Base-by-base conservation (phyloP, 1,140 invertebrate genomes). In the Batillaria attramentaria region DNA sequence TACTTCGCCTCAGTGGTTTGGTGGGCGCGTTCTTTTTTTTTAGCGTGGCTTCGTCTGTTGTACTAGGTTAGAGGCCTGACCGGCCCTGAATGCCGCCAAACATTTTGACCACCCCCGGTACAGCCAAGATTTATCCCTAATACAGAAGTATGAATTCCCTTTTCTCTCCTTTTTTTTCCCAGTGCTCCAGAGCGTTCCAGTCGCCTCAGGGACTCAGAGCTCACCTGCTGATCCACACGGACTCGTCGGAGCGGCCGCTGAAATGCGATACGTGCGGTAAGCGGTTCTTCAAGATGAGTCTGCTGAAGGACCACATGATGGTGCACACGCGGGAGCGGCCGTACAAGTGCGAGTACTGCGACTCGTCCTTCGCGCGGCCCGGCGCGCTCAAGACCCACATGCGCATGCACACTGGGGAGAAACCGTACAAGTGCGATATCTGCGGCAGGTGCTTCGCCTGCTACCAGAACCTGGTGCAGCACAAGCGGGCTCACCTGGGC, bases 361-460 rank as follows among this genome's bases (percentile, higher is more conserved):
- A 97, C 87, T 99, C 99, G 91, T 93, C 79, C 83, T 99, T 99
- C 92, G 97, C 96, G 66, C 97, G 96, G 60, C 98, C 97, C 1
- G 98, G 96, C 10, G 99, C 99, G 91, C 92, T 99, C 72, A 99
- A 99, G 91, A 99, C 97, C 0, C 98, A 99, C 91, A 92, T 98
- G 81, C 93, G 98, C 79, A 92, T 99, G 80, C 98, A 99, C 90
- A 97, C 96, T 18, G 97, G 97, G 3, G 96, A 98, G 91, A 98
- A 98, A 89, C 97, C 97, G 1, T 99, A 81, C 57, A 62, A 81
- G 35, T 86, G 97, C 89, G 80, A 83, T 10, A 37, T 35, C 33
- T 69, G 66, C 35, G 66, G 39, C 24, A 35, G 20, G 24, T 28
- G 31, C 2, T 69, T 69, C 31, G 24, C 33, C 24, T 37, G 39